Evolutionary conservation across 53 echinoderm and acorn worm genomes (phyloP).

Genomic region (Patiria pectinifera): DNA sequence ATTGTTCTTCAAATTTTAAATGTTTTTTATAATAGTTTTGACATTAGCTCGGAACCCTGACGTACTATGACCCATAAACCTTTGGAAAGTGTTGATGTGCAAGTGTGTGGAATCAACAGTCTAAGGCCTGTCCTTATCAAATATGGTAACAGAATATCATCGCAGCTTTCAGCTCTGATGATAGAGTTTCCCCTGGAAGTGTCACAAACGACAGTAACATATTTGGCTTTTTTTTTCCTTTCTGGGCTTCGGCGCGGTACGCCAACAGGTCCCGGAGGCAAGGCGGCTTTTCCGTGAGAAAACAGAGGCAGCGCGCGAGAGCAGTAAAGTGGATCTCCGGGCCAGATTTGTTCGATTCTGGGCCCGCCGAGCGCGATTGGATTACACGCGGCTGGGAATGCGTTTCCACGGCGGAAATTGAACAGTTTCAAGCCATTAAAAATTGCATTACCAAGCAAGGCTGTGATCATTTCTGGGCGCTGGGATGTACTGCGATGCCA

Average conservation of each 20-base stretch:
- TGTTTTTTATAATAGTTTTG: neutral
- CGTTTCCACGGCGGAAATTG: constrained; percentile 32
- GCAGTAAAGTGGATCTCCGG: constrained; percentile 16
- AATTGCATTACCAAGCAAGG: constrained; percentile 25
- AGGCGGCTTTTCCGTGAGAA: constrained; percentile 21
- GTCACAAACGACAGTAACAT: constrained; percentile 35
- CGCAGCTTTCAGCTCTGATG: neutral
- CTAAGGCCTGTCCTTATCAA: neutral
- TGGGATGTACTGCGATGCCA: neutral
- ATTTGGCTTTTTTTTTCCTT: constrained; percentile 18
- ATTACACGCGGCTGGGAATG: constrained; percentile 34
- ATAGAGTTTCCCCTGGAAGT: constrained; percentile 18
- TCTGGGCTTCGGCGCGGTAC: neutral
- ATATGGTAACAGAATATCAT: neutral
- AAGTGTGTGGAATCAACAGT: neutral
- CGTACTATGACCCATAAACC: neutral
- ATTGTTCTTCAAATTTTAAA: too few relatives aligned
- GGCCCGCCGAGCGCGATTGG: neutral
- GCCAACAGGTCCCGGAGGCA: constrained; percentile 40
- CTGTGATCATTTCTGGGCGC: neutral
- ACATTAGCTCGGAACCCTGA: neutral
- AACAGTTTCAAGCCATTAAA: constrained; percentile 43
- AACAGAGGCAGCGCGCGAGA: neutral
- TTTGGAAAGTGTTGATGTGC: neutral
- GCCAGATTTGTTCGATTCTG: constrained; percentile 21